phyloP scores from a whole-genome alignment of 2,797 vertebrate species.

The Molossus alvarezi region DNA sequence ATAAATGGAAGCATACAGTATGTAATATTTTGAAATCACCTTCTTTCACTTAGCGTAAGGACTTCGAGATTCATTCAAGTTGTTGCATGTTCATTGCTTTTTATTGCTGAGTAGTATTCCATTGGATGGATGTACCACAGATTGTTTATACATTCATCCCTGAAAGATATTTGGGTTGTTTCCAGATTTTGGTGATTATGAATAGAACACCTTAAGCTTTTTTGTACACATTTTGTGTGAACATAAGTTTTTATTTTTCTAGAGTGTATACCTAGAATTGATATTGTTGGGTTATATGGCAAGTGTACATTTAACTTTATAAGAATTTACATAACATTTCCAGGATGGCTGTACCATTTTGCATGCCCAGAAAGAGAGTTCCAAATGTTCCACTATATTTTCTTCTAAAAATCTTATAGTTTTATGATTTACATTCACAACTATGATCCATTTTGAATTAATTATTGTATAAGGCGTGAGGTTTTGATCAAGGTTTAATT shows the following conservation, averaged over 20 bases:
- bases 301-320: constrained; percentile 42
- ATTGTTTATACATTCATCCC: constrained; percentile 34
- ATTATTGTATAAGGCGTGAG: constrained; percentile 35
- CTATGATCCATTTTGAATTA: constrained; percentile 35
- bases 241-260: constrained; percentile 44
- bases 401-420: constrained; percentile 36
- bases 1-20: constrained; percentile 35
- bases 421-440: constrained; percentile 3
- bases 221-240: neutral
- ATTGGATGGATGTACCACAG: neutral
- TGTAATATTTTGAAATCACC: constrained; percentile 2
- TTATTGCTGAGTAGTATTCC: constrained; percentile 40
- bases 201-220: neutral
- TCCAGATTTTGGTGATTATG: constrained; percentile 34
- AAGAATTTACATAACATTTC: constrained; percentile 31
- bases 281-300: constrained; percentile 2
- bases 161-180: constrained; percentile 57
- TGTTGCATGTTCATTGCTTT: constrained; percentile 7
- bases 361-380: neutral
- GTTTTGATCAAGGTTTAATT: constrained; percentile 52
- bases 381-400: constrained; percentile 28
- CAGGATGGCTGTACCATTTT: constrained; percentile 21
- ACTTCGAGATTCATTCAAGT: constrained; percentile 19
- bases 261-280: neutral
- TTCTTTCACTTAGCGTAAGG: constrained; percentile 26